These are phyloP conservation scores for Labia minor DNA, from an alignment of 2,888 invertebrate species.

Conservation along the genomic window DNA sequence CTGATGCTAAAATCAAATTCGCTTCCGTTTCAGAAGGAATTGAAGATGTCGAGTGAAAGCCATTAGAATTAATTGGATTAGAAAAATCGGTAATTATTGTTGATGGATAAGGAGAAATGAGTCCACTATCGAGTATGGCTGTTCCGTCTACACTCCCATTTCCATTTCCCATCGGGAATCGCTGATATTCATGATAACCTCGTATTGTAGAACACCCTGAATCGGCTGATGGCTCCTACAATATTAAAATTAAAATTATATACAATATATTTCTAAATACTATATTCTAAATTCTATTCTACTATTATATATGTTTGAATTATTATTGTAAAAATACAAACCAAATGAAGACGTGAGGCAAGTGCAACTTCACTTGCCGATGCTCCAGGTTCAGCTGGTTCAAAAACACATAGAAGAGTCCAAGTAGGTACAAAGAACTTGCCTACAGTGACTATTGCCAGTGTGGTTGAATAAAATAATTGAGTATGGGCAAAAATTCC, in stretches of 20 bases:
- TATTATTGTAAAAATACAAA: conserved; percentile 25
- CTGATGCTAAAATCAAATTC: not conserved
- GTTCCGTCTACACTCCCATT: conserved; percentile 20
- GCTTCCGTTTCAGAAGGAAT: not conserved
- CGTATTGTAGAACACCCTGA: conserved; percentile 21
- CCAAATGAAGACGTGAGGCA: conserved; percentile 32
- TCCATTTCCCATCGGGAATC: conserved; percentile 27
- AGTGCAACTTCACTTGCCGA: conserved; percentile 33
- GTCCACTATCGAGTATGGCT: not conserved
- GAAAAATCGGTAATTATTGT: conserved; percentile 31
- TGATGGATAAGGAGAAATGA: conserved; percentile 28
- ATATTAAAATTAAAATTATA: conserved; percentile 18
- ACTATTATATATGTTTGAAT: no score
- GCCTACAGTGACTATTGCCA: conserved; percentile 27
- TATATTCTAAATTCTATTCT: not conserved
- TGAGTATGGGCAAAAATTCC: conserved; percentile 37
- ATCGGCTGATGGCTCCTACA: conserved; percentile 30
- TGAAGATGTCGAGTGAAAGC: not conserved
- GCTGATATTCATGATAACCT: conserved; percentile 32
- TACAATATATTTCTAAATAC: not conserved
- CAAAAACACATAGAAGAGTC: conserved; percentile 32
- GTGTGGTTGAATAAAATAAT: conserved; percentile 35
- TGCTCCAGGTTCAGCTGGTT: conserved; percentile 32
- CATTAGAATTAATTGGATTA: conserved; percentile 21
- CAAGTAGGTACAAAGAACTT: conserved; percentile 33